These are phyloP conservation scores for Botia kubotai DNA, from an alignment of 2,797 vertebrate species.

Conservation along the genomic window DNA sequence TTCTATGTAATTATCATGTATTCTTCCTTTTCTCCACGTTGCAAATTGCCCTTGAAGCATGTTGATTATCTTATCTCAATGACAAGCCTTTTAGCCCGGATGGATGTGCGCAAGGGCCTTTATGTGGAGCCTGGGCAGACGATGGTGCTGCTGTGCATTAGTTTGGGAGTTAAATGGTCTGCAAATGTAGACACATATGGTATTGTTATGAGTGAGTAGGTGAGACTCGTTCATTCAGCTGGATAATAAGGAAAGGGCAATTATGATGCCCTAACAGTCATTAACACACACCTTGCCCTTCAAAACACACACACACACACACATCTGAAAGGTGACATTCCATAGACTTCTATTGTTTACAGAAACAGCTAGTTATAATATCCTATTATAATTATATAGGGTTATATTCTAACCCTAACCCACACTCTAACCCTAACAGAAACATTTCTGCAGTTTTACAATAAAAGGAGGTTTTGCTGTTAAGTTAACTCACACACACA, in stretches of 20 bases:
- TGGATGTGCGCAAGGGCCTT: constrained; percentile 18
- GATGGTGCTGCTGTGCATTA: neutral
- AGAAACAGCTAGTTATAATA: no score
- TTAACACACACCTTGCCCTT: constrained; percentile 34
- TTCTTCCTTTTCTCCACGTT: constrained; percentile 62
- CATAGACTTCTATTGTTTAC: no score
- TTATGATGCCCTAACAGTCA: constrained; percentile 42
- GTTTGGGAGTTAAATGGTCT: neutral
- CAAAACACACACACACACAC: constrained; percentile 19
- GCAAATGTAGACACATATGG: constrained; percentile 41
- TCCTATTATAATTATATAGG: no score
- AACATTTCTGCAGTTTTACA: no score
- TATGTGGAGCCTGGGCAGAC: neutral
- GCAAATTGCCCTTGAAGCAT: constrained; percentile 74
- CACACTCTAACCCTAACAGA: no score
- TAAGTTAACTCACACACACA: neutral
- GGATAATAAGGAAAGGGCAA: constrained; percentile 31
- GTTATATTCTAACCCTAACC: no score
- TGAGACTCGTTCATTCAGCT: constrained; percentile 24
- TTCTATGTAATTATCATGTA: constrained; percentile 63
- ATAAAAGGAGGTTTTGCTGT: no score
- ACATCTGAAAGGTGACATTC: neutral
- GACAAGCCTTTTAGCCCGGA: constrained; percentile 50
- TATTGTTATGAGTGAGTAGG: constrained; percentile 53
- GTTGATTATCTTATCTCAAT: constrained; percentile 75